Evolutionary conservation across 1,140 invertebrate species (phyloP), one percentile per base, ranked within the genome.

Genomic region (Trichonephila clavipes): DNA sequence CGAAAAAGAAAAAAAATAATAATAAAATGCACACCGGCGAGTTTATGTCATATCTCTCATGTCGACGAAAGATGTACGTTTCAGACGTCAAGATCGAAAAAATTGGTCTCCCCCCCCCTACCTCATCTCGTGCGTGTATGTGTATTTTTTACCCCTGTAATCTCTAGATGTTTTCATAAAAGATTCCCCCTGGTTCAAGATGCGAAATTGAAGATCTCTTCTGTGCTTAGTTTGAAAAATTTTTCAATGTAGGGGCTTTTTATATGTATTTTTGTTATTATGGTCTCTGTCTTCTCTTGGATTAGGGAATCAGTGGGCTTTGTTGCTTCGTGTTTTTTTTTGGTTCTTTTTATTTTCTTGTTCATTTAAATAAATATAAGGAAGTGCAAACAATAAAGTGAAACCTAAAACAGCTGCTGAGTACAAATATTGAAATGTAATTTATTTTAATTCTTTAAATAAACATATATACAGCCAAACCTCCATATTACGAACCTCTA

Each of bases 21-120:
- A 58, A 83, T 58, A 83, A 58, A 58, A n/a, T 10, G 24, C 28
- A 64, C 24, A 28, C 59, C 8, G 24, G 44, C 58, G 58, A 62
- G 85, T 87, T 87, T 87, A 87, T 87, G 85, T 87, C 85, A 87
- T 87, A 87, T 87, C 58, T 40, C 24, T 87, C 83, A 86, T 87
- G 85, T 62, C 85, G 58, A 34, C 58, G 58, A n/a, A 62, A 62
- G 85, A 87, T 62, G 85, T 87, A 87, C 28, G 85, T 87, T 87
- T 34, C 85, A 62, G 58, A 87, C 58, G 85, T 62, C 85, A 87
- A 62, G 28, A 62, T 87, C 59, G 58, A 34, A 87, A 87, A 86
- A 86, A 62, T 62, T 28, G 24, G n/a, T 59, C 58, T 62, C 61
- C 62, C 34, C 51, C 51, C 10, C 10, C 5, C 10, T 10, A 0